Conservation (phyloP, 37 sponge, comb jelly and placozoan species). For the Haliclona indistincta region DNA sequence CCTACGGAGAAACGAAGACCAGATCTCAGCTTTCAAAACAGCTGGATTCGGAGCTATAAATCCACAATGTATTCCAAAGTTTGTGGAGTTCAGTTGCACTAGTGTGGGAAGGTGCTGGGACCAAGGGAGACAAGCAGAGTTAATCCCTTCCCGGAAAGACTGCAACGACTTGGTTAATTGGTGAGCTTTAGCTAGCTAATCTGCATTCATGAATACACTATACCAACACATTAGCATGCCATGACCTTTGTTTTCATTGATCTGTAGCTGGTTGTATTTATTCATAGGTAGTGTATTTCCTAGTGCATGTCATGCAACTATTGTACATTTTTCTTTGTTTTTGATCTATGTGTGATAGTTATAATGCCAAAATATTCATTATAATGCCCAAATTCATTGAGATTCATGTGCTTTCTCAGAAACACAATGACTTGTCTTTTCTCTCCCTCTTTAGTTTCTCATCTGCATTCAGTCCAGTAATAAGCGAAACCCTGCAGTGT, state of each 20-base stretch:
- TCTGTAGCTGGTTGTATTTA: too few species aligned
- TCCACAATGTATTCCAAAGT: not conserved
- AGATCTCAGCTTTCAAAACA: not conserved
- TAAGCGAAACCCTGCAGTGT: not conserved
- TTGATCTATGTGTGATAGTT: too few species aligned
- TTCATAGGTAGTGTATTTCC: too few species aligned
- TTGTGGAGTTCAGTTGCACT: not conserved
- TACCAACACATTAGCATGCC: too few species aligned
- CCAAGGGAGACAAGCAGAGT: conserved; percentile 13
- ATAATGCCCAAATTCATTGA: too few species aligned
- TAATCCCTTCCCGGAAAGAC: conserved; percentile 16
- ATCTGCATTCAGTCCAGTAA: not conserved
- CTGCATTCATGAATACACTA: not conserved
- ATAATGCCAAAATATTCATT: too few species aligned
- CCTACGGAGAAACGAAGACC: not conserved
- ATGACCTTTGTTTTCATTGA: too few species aligned
- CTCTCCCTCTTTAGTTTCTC: not conserved
- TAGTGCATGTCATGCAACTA: too few species aligned
- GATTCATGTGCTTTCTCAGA: too few species aligned
- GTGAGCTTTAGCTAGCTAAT: conserved; percentile 1
- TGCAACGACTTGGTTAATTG: conserved; percentile 24
- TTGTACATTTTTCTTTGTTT: too few species aligned
- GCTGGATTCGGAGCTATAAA: not conserved
- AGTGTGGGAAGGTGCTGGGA: conserved; percentile 22
- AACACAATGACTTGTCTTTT: not conserved